phyloP scores from a whole-genome alignment of 2,113 vertebrate species.

The Oryzias woworae region DNA sequence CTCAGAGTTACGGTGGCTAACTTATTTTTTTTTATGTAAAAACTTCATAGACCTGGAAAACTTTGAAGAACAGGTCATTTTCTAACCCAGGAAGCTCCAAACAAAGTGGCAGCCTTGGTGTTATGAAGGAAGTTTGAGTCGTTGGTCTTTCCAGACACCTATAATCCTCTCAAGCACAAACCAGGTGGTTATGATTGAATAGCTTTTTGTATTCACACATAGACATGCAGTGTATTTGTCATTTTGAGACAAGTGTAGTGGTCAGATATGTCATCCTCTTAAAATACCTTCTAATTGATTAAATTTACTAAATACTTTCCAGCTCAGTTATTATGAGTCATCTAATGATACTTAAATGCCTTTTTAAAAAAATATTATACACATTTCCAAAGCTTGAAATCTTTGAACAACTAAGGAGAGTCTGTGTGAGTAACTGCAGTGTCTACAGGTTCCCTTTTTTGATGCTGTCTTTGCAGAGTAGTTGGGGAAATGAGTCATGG shows the following conservation, averaged over 20 bases:
- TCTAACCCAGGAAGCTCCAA: neutral
- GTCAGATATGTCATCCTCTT: neutral
- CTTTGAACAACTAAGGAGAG: constrained; percentile 2
- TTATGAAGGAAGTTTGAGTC: neutral
- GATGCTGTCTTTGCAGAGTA: constrained; percentile 58
- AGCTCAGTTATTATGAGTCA: neutral
- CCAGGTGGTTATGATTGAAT: no score
- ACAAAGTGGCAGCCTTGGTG: neutral
- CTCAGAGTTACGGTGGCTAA: no score
- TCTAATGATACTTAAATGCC: no score
- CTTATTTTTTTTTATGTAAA: neutral
- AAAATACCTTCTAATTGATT: neutral
- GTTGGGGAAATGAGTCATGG: constrained; percentile 77
- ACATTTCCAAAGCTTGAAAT: no score
- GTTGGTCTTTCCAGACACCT: neutral
- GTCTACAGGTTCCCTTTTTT: constrained; percentile 55
- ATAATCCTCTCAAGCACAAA: no score
- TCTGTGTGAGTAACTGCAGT: constrained; percentile 37
- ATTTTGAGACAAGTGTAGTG: no score
- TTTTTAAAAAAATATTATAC: no score
- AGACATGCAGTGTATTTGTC: no score
- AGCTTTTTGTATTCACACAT: no score
- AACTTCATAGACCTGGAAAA: neutral
- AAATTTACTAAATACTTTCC: neutral
- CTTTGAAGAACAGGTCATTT: no score